These are phyloP conservation scores for Aegypius monachus DNA, from an alignment of 2,113 vertebrate genomes.

Conservation along the genomic window DNA sequence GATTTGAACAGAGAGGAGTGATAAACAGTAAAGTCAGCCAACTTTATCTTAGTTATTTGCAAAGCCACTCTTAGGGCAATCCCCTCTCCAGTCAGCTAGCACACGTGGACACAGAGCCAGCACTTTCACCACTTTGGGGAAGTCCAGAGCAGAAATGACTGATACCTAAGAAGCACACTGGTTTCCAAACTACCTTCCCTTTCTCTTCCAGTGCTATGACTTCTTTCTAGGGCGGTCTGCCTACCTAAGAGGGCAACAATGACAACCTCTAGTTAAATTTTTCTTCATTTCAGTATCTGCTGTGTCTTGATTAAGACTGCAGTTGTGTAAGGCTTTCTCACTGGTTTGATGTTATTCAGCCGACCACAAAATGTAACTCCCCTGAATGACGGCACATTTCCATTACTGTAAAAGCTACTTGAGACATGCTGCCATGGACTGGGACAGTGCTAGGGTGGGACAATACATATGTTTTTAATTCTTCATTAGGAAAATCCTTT, in stretches of 20 bases:
- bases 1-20: neutral
- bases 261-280: neutral
- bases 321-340: neutral
- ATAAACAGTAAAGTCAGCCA: neutral
- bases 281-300: neutral
- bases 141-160: neutral
- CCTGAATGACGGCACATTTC: neutral
- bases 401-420: conserved; percentile 4
- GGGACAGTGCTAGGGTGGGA: neutral
- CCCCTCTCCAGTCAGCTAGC: neutral
- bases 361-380: neutral
- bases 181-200: neutral
- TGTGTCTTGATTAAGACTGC: neutral
- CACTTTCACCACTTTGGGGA: neutral
- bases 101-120: neutral
- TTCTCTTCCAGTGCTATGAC: neutral
- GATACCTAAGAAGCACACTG: neutral
- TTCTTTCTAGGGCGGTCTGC: neutral
- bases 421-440: neutral
- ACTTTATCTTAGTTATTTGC: neutral
- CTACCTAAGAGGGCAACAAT: neutral
- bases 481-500: neutral
- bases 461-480: neutral
- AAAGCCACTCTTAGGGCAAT: neutral
- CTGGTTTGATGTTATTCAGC: neutral